phyloP scores from a whole-genome alignment of 2,888 invertebrate genomes.

The Gandaritis pyraliata region DNA sequence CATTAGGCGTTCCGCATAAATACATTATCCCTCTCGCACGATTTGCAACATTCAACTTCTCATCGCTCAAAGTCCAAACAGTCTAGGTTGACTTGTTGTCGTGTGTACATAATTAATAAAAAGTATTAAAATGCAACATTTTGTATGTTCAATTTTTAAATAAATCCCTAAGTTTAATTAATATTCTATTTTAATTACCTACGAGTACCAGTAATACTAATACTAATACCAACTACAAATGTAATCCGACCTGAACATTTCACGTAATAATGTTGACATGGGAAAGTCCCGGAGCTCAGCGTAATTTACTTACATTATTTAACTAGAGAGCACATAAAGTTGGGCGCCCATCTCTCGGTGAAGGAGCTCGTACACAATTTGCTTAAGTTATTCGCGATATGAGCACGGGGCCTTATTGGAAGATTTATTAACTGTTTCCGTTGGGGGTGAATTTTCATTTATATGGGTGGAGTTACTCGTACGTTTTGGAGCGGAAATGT shows the following conservation, averaged over 20 bases:
- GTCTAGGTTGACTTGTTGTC: too few species aligned
- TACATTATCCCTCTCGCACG: too few species aligned
- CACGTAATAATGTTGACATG: constrained; percentile 43
- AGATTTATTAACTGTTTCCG: constrained; percentile 39
- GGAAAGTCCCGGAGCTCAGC: constrained; percentile 36
- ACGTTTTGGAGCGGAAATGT: background rate
- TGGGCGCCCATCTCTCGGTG: constrained; percentile 27
- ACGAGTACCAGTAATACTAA: too few species aligned
- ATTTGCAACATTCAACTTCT: too few species aligned
- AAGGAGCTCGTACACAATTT: constrained; percentile 38
- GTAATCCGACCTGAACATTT: constrained; percentile 24
- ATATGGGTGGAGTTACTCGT: background rate
- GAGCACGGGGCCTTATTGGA: constrained; percentile 35
- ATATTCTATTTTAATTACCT: too few species aligned
- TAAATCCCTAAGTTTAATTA: too few species aligned
- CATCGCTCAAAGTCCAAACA: too few species aligned
- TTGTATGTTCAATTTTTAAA: too few species aligned
- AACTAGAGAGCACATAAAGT: constrained; percentile 49
- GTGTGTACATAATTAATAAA: too few species aligned
- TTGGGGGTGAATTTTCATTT: constrained; percentile 4
- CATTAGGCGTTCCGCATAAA: too few species aligned
- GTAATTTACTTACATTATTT: constrained; percentile 59
- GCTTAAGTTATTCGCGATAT: constrained; percentile 41
- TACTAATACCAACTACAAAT: constrained; percentile 8
- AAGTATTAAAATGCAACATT: too few species aligned